These are phyloP conservation scores for Atethmia centrago DNA, from an alignment of 2,888 invertebrate genomes.

Conservation along the genomic window DNA sequence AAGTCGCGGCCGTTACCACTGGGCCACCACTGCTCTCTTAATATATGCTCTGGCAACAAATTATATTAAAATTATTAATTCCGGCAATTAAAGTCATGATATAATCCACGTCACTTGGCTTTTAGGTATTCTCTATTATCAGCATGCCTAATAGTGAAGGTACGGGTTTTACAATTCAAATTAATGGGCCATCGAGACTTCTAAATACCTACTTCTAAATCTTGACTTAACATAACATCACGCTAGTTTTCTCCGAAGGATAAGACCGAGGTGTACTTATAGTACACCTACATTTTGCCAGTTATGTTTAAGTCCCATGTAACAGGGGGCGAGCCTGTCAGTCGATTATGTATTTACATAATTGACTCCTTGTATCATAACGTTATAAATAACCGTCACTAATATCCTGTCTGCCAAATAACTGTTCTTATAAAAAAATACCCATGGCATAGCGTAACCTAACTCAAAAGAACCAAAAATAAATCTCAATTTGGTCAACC, in stretches of 20 bases:
- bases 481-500: constrained; percentile 56
- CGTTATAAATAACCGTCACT: not conserved
- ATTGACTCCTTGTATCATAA: not conserved
- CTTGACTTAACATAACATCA: not conserved
- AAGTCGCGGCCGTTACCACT: no score
- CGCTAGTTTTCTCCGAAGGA: no score
- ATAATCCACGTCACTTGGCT: not conserved
- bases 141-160: not conserved
- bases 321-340: no score
- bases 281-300: no score
- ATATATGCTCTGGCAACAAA: no score
- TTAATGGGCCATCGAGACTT: not conserved
- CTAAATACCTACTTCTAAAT: not conserved
- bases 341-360: no score
- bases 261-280: no score
- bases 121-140: not conserved
- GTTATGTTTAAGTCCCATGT: no score
- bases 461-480: constrained; percentile 43
- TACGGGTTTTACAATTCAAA: not conserved
- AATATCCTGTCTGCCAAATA: not conserved
- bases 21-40: no score
- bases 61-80: no score
- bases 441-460: constrained; percentile 42
- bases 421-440: not conserved
- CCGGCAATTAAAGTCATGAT: no score